phyloP scores from a whole-genome alignment of 1,140 invertebrate species.

The Lordiphosa clarofinis region DNA sequence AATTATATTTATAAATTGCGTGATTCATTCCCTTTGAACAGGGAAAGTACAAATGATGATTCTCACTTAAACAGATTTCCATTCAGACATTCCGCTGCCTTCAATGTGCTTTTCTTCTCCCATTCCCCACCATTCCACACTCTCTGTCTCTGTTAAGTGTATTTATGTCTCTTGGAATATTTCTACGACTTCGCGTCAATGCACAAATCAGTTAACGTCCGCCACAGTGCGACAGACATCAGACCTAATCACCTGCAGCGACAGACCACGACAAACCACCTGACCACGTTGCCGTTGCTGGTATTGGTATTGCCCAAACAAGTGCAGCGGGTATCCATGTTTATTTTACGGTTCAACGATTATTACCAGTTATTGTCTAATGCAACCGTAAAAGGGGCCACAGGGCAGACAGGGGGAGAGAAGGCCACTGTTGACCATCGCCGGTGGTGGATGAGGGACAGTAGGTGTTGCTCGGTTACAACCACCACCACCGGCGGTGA shows the following conservation, averaged over 20 bases:
- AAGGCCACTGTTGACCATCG: constrained; percentile 4
- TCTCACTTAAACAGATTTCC: too few species aligned
- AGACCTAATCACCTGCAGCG: constrained; percentile 48
- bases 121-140: constrained; percentile 4
- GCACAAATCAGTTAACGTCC: constrained; percentile 75
- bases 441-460: constrained; percentile 16
- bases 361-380: constrained; percentile 78
- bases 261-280: constrained; percentile 37
- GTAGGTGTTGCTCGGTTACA: constrained; percentile 60
- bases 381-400: constrained; percentile 62
- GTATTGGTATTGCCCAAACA: constrained; percentile 65
- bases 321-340: constrained; percentile 74
- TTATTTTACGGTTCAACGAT: constrained; percentile 78
- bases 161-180: constrained; percentile 69
- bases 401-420: constrained; percentile 4
- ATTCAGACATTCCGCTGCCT: too few species aligned
- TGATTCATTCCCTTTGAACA: too few species aligned
- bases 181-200: constrained; percentile 76
- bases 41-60: too few species aligned
- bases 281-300: constrained; percentile 22
- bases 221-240: constrained; percentile 24
- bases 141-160: constrained; percentile 19
- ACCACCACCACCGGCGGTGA: constrained; percentile 49
- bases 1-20: too few species aligned
- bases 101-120: constrained; percentile 3